Percentiles rank a stretch among this genome's conserved stretches.
Conservation (phyloP, 2,888 invertebrate species). For the Yponomeuta cagnagella region DNA sequence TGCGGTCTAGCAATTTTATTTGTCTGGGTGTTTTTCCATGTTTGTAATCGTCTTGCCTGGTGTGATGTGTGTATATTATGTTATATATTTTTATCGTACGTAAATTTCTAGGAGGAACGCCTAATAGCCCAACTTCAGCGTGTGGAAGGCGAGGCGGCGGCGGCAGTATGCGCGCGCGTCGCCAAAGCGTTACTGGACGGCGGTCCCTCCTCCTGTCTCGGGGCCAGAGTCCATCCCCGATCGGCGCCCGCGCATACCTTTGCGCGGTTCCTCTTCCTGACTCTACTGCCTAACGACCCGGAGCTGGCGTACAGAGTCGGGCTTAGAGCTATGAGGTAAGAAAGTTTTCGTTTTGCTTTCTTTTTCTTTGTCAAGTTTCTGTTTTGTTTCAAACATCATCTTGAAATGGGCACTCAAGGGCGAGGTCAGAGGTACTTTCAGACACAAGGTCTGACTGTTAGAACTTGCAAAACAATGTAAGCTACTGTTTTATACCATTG, state of each 20-base stretch:
- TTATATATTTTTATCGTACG: too few relatives aligned
- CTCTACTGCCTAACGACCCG: slow-evolving; percentile 83
- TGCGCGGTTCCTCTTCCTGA: slow-evolving; percentile 86
- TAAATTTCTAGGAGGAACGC: slow-evolving; percentile 82
- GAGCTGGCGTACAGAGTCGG: slow-evolving; percentile 89
- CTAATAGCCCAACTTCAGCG: slow-evolving; percentile 84
- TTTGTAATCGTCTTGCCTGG: too few relatives aligned
- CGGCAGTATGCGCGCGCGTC: slow-evolving; percentile 81
- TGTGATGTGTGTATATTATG: too few relatives aligned
- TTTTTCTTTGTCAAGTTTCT: not conserved
- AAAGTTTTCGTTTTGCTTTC: not conserved
- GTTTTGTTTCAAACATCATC: not conserved
- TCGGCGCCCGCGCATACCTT: slow-evolving; percentile 91
- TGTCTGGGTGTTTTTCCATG: too few relatives aligned
- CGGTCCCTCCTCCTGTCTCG: slow-evolving; percentile 86
- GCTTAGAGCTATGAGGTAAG: slow-evolving; percentile 80
- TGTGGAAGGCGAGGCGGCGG: slow-evolving; percentile 83
- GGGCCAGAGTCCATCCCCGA: slow-evolving; percentile 83
- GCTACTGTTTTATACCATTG: too few relatives aligned
- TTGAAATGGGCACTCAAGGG: too few relatives aligned
- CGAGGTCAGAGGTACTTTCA: too few relatives aligned
- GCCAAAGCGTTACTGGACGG: slow-evolving; percentile 83
- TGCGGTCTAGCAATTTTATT: too few relatives aligned
- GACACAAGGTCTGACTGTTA: too few relatives aligned
- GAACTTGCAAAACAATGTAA: too few relatives aligned